A percentile compares a stretch with the other conserved stretches of the same genome.
Evolutionary conservation across 2,888 invertebrate genomes (phyloP).

Genomic region (Anthrax anthrax): DNA sequence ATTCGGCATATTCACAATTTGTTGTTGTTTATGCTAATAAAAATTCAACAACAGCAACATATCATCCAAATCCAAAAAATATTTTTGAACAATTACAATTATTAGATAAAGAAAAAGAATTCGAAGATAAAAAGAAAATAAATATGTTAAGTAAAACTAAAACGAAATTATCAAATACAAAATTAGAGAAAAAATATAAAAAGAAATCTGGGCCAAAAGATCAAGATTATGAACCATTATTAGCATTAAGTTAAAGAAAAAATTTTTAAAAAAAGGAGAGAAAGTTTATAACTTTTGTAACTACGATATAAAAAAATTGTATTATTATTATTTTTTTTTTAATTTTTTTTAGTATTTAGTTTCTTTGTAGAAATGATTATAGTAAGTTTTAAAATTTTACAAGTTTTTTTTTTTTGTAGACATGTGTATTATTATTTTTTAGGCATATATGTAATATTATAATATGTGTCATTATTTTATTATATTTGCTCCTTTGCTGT

Average conservation of each 20-base stretch:
- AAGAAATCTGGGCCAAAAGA: slow-evolving; percentile 31
- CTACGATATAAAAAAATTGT: not conserved
- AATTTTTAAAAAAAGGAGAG: too few species aligned
- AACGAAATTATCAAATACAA: slow-evolving; percentile 44
- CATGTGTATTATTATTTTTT: not conserved
- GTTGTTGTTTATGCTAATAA: slow-evolving; percentile 75
- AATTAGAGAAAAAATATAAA: slow-evolving; percentile 39
- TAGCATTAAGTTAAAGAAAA: slow-evolving; percentile 35
- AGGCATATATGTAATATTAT: not conserved
- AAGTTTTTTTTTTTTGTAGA: too few species aligned
- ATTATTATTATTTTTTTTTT: too few species aligned
- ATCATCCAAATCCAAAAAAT: slow-evolving; percentile 48
- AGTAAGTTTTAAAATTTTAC: too few species aligned
- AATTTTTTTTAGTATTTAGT: too few species aligned
- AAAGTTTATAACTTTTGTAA: too few species aligned
- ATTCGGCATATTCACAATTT: slow-evolving; percentile 66
- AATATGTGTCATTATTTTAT: not conserved
- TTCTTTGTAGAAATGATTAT: too few species aligned
- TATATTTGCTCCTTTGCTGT: not conserved
- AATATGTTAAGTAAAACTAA: slow-evolving; percentile 42
- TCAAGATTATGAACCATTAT: slow-evolving; percentile 29
- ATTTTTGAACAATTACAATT: slow-evolving; percentile 67
- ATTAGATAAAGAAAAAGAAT: slow-evolving; percentile 45
- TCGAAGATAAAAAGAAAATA: slow-evolving; percentile 27
- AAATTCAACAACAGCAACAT: slow-evolving; percentile 50